A percentile compares a stretch with the other conserved stretches of the same genome.
Conservation (phyloP, 2,113 vertebrate genomes). For the Arvicanthis niloticus region DNA sequence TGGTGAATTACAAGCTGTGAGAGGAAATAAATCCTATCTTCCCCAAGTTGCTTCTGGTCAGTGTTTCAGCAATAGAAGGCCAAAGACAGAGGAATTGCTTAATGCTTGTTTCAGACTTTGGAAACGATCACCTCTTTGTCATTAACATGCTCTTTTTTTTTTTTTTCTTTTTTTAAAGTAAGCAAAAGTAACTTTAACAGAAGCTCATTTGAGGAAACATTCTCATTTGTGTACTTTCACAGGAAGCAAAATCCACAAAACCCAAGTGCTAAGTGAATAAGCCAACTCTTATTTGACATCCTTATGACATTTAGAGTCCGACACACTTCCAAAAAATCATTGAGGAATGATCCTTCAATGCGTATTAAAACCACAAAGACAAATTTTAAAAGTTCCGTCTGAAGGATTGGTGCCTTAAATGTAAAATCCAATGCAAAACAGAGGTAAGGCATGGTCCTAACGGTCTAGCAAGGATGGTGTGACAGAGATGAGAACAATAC, state of each 20-base stretch:
- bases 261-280: conserved; percentile 1
- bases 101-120: conserved; percentile 11
- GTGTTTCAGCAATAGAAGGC: not conserved
- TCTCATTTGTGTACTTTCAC: conserved; percentile 6
- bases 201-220: not conserved
- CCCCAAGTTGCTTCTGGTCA: not conserved
- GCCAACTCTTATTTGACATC: not conserved
- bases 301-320: conserved; percentile 40
- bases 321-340: conserved; percentile 41
- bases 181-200: conserved; percentile 52
- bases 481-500: not conserved
- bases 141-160: conserved; percentile 5
- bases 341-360: not conserved
- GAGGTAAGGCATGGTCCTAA: not conserved
- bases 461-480: not conserved
- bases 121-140: conserved; percentile 5
- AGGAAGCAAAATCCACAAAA: conserved; percentile 53
- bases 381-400: not conserved
- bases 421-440: conserved; percentile 41
- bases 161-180: too few relatives aligned
- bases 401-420: not conserved
- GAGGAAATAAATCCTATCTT: not conserved
- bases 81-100: not conserved
- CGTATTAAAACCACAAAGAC: not conserved
- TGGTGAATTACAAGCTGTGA: not conserved